A percentile compares a stretch with the other conserved stretches of the same genome.
Conservation (phyloP, 2,888 invertebrate genomes). For the Pheosia gnoma region DNA sequence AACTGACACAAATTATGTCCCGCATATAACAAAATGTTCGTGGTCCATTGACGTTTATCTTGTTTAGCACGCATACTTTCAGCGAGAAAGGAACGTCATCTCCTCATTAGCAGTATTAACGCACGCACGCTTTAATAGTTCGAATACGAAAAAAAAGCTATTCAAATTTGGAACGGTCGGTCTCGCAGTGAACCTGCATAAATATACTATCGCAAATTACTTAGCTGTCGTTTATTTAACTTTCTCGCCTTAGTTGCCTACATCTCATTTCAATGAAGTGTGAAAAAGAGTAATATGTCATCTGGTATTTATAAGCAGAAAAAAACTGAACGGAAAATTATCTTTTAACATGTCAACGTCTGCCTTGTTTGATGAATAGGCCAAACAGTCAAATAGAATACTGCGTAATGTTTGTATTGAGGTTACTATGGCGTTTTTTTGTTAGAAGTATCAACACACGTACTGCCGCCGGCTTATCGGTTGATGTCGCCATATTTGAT, state of each 20-base stretch:
- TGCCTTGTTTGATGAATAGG: constrained; percentile 32
- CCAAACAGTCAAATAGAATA: constrained; percentile 29
- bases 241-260: constrained; percentile 45
- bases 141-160: constrained; percentile 35
- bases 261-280: constrained; percentile 41
- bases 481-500: background rate
- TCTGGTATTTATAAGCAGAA: constrained; percentile 8
- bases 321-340: constrained; percentile 13
- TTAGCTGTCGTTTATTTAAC: constrained; percentile 39
- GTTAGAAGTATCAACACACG: constrained; percentile 6
- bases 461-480: background rate
- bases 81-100: constrained; percentile 14
- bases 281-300: constrained; percentile 19
- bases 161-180: constrained; percentile 30
- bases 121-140: constrained; percentile 22
- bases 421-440: constrained; percentile 44
- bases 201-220: constrained; percentile 38
- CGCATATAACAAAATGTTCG: too few species aligned
- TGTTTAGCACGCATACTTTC: constrained; percentile 19
- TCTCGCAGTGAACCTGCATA: constrained; percentile 28
- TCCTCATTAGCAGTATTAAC: constrained; percentile 25
- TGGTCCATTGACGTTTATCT: constrained; percentile 21
- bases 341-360: constrained; percentile 11
- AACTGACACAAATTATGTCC: too few species aligned
- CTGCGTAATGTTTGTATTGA: constrained; percentile 36